Evolutionary conservation across 1,140 invertebrate genomes (phyloP), one percentile per base, ranked within the genome.

Genomic region (Danaus melanippus): DNA sequence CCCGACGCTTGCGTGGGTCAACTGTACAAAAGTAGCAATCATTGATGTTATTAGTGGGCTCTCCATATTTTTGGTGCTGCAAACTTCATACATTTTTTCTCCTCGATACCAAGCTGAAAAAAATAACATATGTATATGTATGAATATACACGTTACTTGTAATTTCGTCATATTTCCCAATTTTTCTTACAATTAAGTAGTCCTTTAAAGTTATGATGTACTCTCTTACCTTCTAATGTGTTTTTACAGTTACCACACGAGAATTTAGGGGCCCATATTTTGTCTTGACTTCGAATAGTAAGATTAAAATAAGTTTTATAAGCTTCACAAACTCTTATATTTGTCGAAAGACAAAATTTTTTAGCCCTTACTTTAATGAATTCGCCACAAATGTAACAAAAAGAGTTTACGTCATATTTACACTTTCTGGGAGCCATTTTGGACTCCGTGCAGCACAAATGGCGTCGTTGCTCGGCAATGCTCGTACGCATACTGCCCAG

Each of bases 21-120:
- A n/a, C n/a, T n/a, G n/a, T n/a, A n/a, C n/a, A n/a, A n/a, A n/a
- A n/a, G n/a, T n/a, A n/a, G n/a, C n/a, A n/a, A n/a, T n/a, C n/a
- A n/a, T 51, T 39, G 47, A 40, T 11, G n/a, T 57, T 46, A 48
- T 56, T 46, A 49, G 21, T 56, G 2, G 54, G 54, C n/a, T 64
- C 53, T 56, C 57, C 50, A 60, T 39, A 60, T 54, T 57, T 56
- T 60, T 42, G 57, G 57, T 21, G 56, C 57, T 52, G 62, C 62
- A 60, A 64, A 64, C 46, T 64, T 60, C 53, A 60, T 59, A 6
- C 10, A 15, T 50, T 45, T 57, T 50, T 56, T 59, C 61, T 21
- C 62, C 43, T 52, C 50, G 62, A 42, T 64, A 64, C 62, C 62
- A 60, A 9, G 3, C 62, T 59, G 12, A 1, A 64, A 60, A 42